phyloP scores from a whole-genome alignment of 2,888 invertebrate species.

The Polydrusus pterygomalis region DNA sequence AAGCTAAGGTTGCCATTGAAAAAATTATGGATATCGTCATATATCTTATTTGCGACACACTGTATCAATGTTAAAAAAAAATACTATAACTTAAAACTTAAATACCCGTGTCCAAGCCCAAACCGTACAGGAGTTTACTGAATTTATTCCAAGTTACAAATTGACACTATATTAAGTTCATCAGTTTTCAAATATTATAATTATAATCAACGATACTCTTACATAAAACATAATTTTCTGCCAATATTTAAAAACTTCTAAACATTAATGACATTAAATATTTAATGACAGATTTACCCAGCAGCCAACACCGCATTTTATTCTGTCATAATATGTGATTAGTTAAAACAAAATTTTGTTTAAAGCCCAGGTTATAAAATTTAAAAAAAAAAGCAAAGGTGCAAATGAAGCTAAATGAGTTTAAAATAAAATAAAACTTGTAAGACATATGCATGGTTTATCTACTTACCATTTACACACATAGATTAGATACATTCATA shows the following conservation, averaged over 20 bases:
- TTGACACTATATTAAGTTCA: too few species aligned
- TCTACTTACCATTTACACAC: constrained; percentile 29
- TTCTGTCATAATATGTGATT: constrained; percentile 4
- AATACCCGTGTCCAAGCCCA: too few species aligned
- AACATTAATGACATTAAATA: neutral
- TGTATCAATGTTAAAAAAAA: too few species aligned
- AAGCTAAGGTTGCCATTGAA: too few species aligned
- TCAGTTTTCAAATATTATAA: too few species aligned
- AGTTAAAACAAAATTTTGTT: constrained; percentile 20
- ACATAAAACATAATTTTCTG: too few species aligned
- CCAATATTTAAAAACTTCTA: neutral
- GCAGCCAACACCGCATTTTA: constrained; percentile 2
- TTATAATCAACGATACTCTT: too few species aligned
- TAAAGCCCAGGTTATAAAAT: neutral
- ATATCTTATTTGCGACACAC: too few species aligned
- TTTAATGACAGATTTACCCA: constrained; percentile 11
- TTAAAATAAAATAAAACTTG: neutral
- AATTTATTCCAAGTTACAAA: too few species aligned
- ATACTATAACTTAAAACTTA: too few species aligned
- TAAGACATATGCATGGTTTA: constrained; percentile 9
- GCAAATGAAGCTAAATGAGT: constrained; percentile 17
- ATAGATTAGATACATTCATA: constrained; percentile 14
- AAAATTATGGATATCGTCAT: too few species aligned
- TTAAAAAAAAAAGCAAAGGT: constrained; percentile 34
- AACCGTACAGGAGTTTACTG: too few species aligned